Base-by-base conservation (phyloP, 1,140 invertebrate species). In the silkworm (Bombyx mori) region DNA sequence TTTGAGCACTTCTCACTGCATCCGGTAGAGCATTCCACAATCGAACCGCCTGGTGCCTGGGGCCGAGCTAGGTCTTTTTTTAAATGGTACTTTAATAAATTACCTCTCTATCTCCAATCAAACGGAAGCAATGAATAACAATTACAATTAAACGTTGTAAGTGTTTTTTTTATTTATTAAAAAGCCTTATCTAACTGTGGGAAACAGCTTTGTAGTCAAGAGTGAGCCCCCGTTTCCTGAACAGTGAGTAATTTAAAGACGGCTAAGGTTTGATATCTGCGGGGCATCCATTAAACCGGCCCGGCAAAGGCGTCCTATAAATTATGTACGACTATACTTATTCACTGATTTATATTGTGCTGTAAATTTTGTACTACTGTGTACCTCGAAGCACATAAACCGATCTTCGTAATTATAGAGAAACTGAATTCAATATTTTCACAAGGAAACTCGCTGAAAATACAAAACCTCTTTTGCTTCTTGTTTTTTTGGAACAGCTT, bases 201-300 rank as follows among this genome's bases (percentile, higher is more conserved):
- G 74, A 71, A 81, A 72, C 71, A 73, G 76, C 73, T 82, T 79
- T 77, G 75, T 71, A 75, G 75, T 71, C 71, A 72, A 61, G 69
- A 71, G 66, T 76, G 72, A 77, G 66, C 70, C 59, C 62, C 57
- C 64, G 73, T 68, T 86, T 84, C 82, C 81, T 77, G 71, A 73
- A 65, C 66, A 62, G 69, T 81, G 77, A 81, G 79, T 84, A 77
- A 84, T 82, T 84, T 84, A 82, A 80, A 81, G 80, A 79, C 79
- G 69, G 63, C 61, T 57, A 60, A 35, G 62, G 65, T 62, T 66
- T 81, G 79, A 81, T 85, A 84, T 82, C 83, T 86, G 70, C 65
- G 70, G 71, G 65, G 73, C 79, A 83, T 86, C 78, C 74, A 86
- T 83, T 86, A 83, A 75, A 73, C 77, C 75, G 78, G 75, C 72